A percentile compares a stretch with the other conserved stretches of the same genome.
Evolutionary conservation across 1,140 invertebrate species (phyloP).

Genomic region (Scaptomyza graminum): DNA sequence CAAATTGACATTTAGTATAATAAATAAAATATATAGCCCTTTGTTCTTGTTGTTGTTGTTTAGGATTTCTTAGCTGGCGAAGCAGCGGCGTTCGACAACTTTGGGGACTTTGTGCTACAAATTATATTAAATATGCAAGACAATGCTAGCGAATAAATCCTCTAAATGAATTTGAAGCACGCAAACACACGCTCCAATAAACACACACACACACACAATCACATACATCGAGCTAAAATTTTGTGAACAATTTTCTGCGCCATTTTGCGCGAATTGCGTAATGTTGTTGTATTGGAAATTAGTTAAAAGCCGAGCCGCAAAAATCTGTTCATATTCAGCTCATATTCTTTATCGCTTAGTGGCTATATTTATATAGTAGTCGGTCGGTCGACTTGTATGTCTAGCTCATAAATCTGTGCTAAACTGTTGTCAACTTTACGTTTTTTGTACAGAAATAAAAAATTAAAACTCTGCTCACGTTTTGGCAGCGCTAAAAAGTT

Average conservation of each 20-base stretch:
- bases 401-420: constrained; percentile 68
- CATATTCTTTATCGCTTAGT: constrained; percentile 45
- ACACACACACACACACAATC: constrained; percentile 20
- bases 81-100: constrained; percentile 19
- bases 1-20: constrained; percentile 80
- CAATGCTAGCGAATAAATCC: constrained; percentile 78
- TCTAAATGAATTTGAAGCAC: constrained; percentile 80
- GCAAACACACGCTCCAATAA: constrained; percentile 76
- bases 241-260: constrained; percentile 52
- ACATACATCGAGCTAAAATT: constrained; percentile 11
- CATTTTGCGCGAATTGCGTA: constrained; percentile 59
- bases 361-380: constrained; percentile 53
- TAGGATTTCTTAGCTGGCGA: constrained; percentile 15
- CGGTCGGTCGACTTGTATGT: constrained; percentile 6
- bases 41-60: constrained; percentile 32
- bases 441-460: constrained; percentile 14
- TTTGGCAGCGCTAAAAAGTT: constrained; percentile 40
- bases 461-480: constrained; percentile 63
- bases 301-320: constrained; percentile 59
- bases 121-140: constrained; percentile 81
- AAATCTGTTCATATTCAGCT: constrained; percentile 2
- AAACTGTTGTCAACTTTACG: constrained; percentile 39
- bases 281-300: constrained; percentile 77
- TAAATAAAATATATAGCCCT: constrained; percentile 61
- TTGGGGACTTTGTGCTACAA: constrained; percentile 60